Percentiles rank a stretch among this genome's conserved stretches.
Evolutionary conservation across 1,140 invertebrate genomes (phyloP).

Genomic region (Caenorhabditis tropicalis): DNA sequence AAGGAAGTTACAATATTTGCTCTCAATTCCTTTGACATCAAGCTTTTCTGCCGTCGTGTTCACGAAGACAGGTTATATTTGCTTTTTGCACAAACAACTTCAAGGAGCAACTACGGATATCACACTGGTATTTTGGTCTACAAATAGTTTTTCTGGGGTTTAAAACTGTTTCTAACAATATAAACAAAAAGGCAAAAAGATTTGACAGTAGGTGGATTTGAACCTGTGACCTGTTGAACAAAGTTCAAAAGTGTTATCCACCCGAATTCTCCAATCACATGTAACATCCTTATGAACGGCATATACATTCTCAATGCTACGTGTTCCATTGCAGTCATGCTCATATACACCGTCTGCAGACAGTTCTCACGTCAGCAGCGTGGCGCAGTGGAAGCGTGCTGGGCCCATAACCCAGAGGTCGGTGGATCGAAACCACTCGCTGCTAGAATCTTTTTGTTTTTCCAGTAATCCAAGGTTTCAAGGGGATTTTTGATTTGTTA

Average conservation of each 20-base stretch:
- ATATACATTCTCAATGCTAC: too few relatives aligned
- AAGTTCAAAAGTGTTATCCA: neutral
- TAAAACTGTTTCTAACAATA: neutral
- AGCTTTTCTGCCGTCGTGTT: neutral
- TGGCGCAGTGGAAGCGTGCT: slow-evolving; percentile 96
- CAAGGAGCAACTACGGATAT: neutral
- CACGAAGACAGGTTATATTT: neutral
- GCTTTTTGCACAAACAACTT: neutral
- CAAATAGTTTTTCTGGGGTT: neutral
- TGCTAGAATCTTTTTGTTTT: slow-evolving; percentile 76
- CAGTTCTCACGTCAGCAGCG: slow-evolving; percentile 78
- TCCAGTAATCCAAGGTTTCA: neutral
- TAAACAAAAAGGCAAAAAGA: neutral
- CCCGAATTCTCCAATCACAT: too few relatives aligned
- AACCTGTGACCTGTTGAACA: neutral
- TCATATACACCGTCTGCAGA: too few relatives aligned
- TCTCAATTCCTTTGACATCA: neutral
- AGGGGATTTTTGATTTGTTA: too few relatives aligned
- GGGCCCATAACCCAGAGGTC: slow-evolving; percentile 96
- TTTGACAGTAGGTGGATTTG: neutral
- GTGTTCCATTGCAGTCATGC: too few relatives aligned
- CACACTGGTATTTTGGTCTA: too few relatives aligned
- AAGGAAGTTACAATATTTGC: neutral
- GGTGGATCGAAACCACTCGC: slow-evolving; percentile 93
- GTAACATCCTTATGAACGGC: too few relatives aligned